A percentile compares a stretch with the other conserved stretches of the same genome.
These are phyloP conservation scores for Thomomys bottae DNA, from an alignment of 2,113 vertebrate species.

Conservation along the genomic window DNA sequence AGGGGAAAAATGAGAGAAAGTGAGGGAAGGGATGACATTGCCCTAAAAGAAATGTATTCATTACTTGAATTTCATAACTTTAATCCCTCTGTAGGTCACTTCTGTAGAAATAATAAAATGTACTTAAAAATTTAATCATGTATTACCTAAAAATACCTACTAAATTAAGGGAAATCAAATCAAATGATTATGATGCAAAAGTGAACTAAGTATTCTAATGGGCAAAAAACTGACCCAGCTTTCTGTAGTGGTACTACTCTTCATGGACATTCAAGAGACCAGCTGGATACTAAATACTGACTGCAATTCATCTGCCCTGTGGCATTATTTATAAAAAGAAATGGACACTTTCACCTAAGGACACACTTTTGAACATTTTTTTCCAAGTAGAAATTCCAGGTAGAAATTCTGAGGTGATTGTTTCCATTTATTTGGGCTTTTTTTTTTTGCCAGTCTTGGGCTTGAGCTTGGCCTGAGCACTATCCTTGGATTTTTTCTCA, in stretches of 20 bases:
- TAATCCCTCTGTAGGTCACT: background rate
- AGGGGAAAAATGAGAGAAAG: no score
- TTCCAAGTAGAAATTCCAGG: background rate
- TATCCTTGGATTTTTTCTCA: no score
- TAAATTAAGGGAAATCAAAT: constrained; percentile 7
- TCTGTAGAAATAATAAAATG: background rate
- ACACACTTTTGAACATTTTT: background rate
- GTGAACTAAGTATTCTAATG: constrained; percentile 5
- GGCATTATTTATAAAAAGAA: background rate
- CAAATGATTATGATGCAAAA: background rate
- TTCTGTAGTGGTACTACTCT: background rate
- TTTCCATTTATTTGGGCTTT: background rate
- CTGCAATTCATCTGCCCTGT: background rate
- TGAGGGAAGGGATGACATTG: no score
- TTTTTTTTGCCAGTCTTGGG: no score
- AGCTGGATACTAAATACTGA: background rate
- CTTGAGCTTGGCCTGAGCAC: no score
- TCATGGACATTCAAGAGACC: background rate
- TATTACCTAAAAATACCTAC: constrained; percentile 22
- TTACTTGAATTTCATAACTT: no score
- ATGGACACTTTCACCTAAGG: background rate
- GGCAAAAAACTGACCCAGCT: constrained; percentile 1
- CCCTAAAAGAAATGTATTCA: no score
- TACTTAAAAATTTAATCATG: background rate
- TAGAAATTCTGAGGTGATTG: background rate